Evolutionary conservation across 2,113 vertebrate genomes (phyloP).

Genomic region (Nyctereutes procyonoides): DNA sequence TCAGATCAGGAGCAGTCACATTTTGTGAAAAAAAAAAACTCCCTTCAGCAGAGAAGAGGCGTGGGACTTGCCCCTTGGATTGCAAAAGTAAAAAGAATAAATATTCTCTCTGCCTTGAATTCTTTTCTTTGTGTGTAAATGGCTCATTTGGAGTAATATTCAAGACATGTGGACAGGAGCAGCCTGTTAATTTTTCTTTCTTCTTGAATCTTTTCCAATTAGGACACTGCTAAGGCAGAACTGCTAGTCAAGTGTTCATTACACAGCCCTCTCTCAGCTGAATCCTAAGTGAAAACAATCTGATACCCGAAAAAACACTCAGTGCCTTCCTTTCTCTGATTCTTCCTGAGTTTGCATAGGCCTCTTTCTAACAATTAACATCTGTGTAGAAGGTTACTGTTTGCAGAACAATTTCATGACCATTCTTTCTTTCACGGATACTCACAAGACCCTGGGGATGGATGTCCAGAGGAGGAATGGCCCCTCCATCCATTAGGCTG

Average conservation of each 20-base stretch:
- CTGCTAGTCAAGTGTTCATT: slow-evolving; percentile 21
- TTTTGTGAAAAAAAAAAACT: neutral
- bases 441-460: neutral
- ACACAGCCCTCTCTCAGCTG: neutral
- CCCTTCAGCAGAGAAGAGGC: neutral
- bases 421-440: neutral
- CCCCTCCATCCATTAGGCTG: neutral
- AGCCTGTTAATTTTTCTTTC: slow-evolving; percentile 64
- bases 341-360: neutral
- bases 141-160: slow-evolving; percentile 53
- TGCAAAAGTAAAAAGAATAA: slow-evolving; percentile 52
- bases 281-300: slow-evolving; percentile 58
- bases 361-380: slow-evolving; percentile 26
- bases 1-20: slow-evolving; percentile 52
- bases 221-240: slow-evolving; percentile 33
- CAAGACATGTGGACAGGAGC: slow-evolving; percentile 59
- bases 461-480: neutral
- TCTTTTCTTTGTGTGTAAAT: slow-evolving; percentile 64
- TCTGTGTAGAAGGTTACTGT: neutral
- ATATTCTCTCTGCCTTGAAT: slow-evolving; percentile 52
- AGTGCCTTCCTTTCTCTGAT: slow-evolving; percentile 4
- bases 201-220: slow-evolving; percentile 71
- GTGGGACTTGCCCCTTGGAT: neutral
- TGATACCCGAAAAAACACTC: slow-evolving; percentile 40
- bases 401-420: neutral